Base-by-base conservation (phyloP, 2,113 vertebrate species). In the Willisornis vidua region DNA sequence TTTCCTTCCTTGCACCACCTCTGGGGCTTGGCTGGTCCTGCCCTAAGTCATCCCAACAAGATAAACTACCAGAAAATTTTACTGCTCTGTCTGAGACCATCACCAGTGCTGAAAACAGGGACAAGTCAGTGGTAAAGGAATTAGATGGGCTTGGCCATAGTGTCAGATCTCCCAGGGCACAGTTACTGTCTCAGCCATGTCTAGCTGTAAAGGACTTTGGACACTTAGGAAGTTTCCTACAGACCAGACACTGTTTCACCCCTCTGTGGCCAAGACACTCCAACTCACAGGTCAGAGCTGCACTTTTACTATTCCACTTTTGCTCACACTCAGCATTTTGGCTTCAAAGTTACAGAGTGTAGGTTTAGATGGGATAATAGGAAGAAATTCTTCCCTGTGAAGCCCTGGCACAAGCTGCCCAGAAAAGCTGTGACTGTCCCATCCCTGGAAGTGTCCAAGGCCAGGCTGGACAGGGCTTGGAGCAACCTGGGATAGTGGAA, bases 171-270 rank as follows among this genome's bases (percentile, higher is more conserved):
- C 43, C 70, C 19, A 19, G 2, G 4, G 20, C 22, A 22, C 28
- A 65, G 22, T 1, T 55, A 33, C 9, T 0, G 0, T 20, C 39
- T 73, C 45, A 61, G 19, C 1, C 39, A 28, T 35, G 7, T 41
- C 25, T 14, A 37, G 7, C 7, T 49, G 31, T 5, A 65, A 57
- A 37, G 41, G 66, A 26, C 19, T 28, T 25, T 5, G 28, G 23
- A 46, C 7, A 77, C 4, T 39, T 1, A 3, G 39, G 31, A 91
- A 48, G 14, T 11, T 81, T 76, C 41, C 67, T 78, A 55, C 12
- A 72, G 23, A 57, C 1, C 23, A 59, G 33, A 33, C 3, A 11
- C 1, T 55, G 16, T 70, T 59, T 67, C 28, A 58, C 3, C 6
- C 6, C 7, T 29, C 51, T 12, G 1, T 22, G 18, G 29, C 43